Evolutionary conservation across 2,113 vertebrate genomes (phyloP).

Genomic region (Odontesthes bonariensis): DNA sequence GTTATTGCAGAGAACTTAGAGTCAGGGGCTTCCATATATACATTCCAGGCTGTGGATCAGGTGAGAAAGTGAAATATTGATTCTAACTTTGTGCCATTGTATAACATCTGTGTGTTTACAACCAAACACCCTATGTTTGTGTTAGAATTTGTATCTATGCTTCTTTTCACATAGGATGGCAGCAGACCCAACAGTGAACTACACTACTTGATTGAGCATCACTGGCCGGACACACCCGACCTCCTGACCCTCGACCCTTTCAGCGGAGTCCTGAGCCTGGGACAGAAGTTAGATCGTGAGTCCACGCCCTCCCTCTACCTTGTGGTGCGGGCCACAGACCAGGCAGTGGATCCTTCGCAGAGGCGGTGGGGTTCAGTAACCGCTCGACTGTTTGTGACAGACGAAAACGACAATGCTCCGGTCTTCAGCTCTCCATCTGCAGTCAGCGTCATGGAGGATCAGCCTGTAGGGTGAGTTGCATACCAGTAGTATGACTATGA

Average conservation of each 20-base stretch:
- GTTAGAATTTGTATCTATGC: background rate
- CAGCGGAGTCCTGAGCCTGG: slow-evolving; percentile 88
- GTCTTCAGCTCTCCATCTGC: slow-evolving; percentile 87
- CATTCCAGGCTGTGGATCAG: slow-evolving; percentile 91
- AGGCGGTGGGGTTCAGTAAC: slow-evolving; percentile 89
- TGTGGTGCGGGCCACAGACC: slow-evolving; percentile 90
- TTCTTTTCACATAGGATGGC: slow-evolving; percentile 80
- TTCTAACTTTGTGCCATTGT: background rate
- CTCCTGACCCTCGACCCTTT: slow-evolving; percentile 85
- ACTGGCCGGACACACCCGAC: slow-evolving; percentile 79
- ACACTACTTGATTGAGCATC: slow-evolving; percentile 87
- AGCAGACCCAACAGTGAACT: slow-evolving; percentile 94
- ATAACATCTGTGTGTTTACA: background rate
- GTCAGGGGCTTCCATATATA: slow-evolving; percentile 86
- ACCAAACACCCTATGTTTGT: background rate
- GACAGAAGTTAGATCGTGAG: slow-evolving; percentile 88
- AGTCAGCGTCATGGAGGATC: slow-evolving; percentile 91
- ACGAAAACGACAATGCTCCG: slow-evolving; percentile 92
- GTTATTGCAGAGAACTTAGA: slow-evolving; percentile 89
- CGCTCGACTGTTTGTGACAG: slow-evolving; percentile 90
- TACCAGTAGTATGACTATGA: background rate
- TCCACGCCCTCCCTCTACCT: slow-evolving; percentile 85
- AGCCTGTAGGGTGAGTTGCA: slow-evolving; percentile 83
- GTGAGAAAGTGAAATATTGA: slow-evolving; percentile 36
- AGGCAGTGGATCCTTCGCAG: slow-evolving; percentile 84